These are phyloP conservation scores for Hippocampus guttulatus DNA, from an alignment of 2,113 vertebrate genomes.

Conservation along the genomic window DNA sequence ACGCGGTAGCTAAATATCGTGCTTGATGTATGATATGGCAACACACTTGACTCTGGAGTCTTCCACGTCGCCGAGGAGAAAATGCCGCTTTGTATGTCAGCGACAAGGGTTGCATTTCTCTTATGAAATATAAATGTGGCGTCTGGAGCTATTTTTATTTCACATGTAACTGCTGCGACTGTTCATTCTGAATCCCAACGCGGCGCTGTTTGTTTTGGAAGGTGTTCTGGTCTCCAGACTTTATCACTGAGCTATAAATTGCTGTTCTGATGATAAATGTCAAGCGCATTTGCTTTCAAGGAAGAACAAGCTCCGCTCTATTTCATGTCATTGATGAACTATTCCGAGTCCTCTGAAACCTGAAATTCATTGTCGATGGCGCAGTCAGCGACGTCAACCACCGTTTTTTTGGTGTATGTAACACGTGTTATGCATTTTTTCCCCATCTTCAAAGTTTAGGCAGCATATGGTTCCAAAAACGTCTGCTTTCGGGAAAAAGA, in stretches of 20 bases:
- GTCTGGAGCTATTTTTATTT: conserved; percentile 8
- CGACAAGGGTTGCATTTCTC: conserved; percentile 1
- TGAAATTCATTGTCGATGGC: background rate
- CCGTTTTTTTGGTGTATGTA: too few species aligned
- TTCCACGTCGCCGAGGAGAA: background rate
- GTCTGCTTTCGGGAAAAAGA: too few species aligned
- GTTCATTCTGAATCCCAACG: background rate
- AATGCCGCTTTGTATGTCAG: conserved; percentile 3
- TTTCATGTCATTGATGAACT: conserved; percentile 54
- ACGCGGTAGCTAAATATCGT: background rate
- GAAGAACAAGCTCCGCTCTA: conserved; percentile 45
- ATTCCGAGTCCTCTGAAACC: conserved; percentile 2
- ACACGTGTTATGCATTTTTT: too few species aligned
- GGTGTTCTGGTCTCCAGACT: conserved; percentile 14
- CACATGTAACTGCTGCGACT: background rate
- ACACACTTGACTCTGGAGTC: background rate
- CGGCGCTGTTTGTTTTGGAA: background rate
- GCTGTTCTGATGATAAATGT: conserved; percentile 46
- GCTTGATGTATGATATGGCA: background rate
- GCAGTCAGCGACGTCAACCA: background rate
- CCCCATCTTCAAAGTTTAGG: too few species aligned
- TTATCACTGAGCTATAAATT: conserved; percentile 44
- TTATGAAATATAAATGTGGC: conserved; percentile 1
- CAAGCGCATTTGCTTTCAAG: conserved; percentile 42
- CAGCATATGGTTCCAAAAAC: too few species aligned